phyloP scores from a whole-genome alignment of 1,140 invertebrate genomes.

The Caenorhabditis briggsae region DNA sequence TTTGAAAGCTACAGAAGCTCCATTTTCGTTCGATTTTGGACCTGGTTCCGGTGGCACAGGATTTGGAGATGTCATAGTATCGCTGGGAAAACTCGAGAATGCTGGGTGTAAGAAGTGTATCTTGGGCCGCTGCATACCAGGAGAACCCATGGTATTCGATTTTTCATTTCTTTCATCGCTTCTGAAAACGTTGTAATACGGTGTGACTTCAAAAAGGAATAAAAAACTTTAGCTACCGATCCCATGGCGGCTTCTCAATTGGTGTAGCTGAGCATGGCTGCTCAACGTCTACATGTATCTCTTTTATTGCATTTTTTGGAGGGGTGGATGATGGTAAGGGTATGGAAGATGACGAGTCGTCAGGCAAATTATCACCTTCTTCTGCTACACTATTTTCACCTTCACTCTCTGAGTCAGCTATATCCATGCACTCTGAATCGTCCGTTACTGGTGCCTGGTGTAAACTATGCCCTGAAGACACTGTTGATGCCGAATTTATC shows the following conservation, averaged over 20 bases:
- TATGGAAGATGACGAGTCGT: background rate
- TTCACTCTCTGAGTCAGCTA: constrained; percentile 26
- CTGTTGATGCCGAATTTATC: background rate
- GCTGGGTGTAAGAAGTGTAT: constrained; percentile 38
- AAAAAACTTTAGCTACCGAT: background rate
- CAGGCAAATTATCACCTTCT: background rate
- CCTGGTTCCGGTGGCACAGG: background rate
- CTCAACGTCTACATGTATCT: constrained; percentile 16
- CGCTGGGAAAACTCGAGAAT: background rate
- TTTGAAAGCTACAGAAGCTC: background rate
- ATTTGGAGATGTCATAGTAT: background rate
- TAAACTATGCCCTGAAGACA: background rate
- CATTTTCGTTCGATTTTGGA: background rate
- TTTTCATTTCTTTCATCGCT: background rate
- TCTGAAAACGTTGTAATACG: background rate
- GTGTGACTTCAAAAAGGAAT: background rate
- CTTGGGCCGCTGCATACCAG: background rate
- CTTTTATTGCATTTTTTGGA: background rate
- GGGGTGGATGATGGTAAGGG: background rate
- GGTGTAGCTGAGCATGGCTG: background rate
- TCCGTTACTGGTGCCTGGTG: background rate
- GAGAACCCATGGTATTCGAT: background rate
- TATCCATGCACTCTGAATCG: constrained; percentile 23
- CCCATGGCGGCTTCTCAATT: background rate
- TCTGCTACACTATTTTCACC: background rate